Base-by-base conservation (phyloP, 2,797 vertebrate genomes). In the Tympanoctomys barrerae region DNA sequence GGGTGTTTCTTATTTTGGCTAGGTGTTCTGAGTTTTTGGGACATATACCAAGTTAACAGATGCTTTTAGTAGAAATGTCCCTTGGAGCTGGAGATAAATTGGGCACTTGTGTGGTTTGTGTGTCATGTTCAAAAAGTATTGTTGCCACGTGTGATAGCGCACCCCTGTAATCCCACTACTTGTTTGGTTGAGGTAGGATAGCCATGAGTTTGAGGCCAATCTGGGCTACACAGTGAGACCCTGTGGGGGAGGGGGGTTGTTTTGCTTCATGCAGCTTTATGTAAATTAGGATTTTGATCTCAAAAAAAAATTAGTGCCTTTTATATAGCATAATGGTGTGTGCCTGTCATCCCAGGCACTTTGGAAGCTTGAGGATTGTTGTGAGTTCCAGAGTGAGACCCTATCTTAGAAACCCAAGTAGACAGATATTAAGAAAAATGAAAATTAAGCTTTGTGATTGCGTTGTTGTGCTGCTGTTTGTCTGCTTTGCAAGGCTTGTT, bases 221-320 rank as follows among this genome's bases (percentile, higher is more conserved):
- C 14, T 70, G 66, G 33, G 66, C 66, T 68, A 68, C 31, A 31
- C n/a, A 21, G 68, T 42, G 71, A 42, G 71, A 42, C 11, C 21
- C 21, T 71, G 9, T 71, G 2, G 39, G 39, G 3, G 21, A 36
- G 33, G 39, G 39, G 10, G 7, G 0, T 71, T 28, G 24, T 49
- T 82, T 94, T 94, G 42, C 68, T 88, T 75, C 28, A 42, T 46
- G 64, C 11, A 82, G 4, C 66, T 93, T 96, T 28, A 59, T 11
- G 57, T 84, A 88, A 94, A 80, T 66, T 87, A 33, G 26, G 18
- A 16, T 96, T 95, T 96, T 57, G 11, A 83, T 42, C 39, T 95
- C 36, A 73, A 54, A 95, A 87, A 87, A 52, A 16, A n/a, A 39
- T 52, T 78, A 91, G 28, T 91, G 12, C 61, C 16, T 64, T 77